phyloP scores from a whole-genome alignment of 2,888 invertebrate genomes.

The Argyresthia goedartella region DNA sequence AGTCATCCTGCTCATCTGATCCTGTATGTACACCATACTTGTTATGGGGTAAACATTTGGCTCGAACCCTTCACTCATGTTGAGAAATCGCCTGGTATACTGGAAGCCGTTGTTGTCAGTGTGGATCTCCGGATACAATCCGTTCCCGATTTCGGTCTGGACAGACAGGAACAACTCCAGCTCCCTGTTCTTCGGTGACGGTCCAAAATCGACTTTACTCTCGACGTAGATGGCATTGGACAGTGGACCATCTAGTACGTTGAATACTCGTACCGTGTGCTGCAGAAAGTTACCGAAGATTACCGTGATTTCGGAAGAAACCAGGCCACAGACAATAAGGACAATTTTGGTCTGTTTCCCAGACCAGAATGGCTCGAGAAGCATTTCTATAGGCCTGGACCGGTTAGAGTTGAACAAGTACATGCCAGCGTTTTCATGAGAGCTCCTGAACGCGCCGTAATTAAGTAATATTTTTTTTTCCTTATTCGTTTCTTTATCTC shows the following conservation, averaged over 20 bases:
- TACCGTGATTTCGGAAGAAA: slow-evolving; percentile 86
- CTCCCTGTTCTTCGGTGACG: slow-evolving; percentile 86
- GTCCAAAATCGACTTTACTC: slow-evolving; percentile 85
- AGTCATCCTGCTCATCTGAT: slow-evolving; percentile 76
- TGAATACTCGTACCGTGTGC: slow-evolving; percentile 85
- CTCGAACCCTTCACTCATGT: slow-evolving; percentile 85
- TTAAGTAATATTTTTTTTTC: slow-evolving; percentile 62
- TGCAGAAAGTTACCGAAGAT: slow-evolving; percentile 82
- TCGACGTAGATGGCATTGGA: slow-evolving; percentile 82
- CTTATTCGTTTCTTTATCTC: slow-evolving; percentile 62
- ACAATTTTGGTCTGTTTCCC: slow-evolving; percentile 68
- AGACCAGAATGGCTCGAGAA: slow-evolving; percentile 77
- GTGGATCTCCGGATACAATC: slow-evolving; percentile 82
- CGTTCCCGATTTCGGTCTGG: slow-evolving; percentile 85
- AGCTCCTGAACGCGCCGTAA: slow-evolving; percentile 89
- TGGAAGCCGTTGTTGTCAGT: slow-evolving; percentile 95
- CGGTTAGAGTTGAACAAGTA: slow-evolving; percentile 94
- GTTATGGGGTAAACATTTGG: slow-evolving; percentile 97
- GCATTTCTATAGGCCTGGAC: slow-evolving; percentile 83
- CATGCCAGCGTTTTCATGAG: slow-evolving; percentile 91
- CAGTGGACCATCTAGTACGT: slow-evolving; percentile 74
- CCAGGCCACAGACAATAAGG: slow-evolving; percentile 85
- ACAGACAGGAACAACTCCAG: slow-evolving; percentile 92
- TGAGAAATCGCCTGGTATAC: slow-evolving; percentile 81
- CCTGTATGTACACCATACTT: slow-evolving; percentile 87